Conservation (phyloP, 1,140 invertebrate species). For the Neodiprion pinetum region DNA sequence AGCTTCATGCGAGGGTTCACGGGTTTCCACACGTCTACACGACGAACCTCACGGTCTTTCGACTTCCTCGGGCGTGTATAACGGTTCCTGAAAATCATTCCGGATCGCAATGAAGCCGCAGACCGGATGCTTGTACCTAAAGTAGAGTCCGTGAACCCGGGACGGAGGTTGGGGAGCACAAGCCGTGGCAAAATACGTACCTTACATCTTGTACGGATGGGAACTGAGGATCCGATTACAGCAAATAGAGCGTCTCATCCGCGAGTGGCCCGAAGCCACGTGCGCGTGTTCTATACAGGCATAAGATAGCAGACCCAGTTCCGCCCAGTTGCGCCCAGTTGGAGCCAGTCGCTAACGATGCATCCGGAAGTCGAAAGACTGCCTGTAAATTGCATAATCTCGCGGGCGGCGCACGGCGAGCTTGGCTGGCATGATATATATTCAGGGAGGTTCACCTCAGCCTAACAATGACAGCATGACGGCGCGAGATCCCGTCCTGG, state of each 20-base stretch:
- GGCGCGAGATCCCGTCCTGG: slow-evolving; percentile 19
- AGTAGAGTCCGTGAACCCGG: too few species aligned
- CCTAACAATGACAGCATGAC: slow-evolving; percentile 43
- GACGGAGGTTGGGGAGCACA: too few species aligned
- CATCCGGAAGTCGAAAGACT: background rate
- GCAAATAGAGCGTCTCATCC: background rate
- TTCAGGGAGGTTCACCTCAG: slow-evolving; percentile 29
- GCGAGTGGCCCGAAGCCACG: background rate
- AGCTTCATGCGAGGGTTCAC: too few species aligned
- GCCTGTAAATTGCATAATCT: slow-evolving; percentile 7
- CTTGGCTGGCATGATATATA: background rate
- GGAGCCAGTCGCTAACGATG: slow-evolving; percentile 4
- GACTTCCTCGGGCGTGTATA: too few species aligned
- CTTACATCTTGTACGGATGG: too few species aligned
- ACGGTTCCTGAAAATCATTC: too few species aligned
- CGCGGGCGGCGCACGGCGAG: background rate
- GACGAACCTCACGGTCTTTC: too few species aligned
- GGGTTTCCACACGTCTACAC: too few species aligned
- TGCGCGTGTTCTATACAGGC: background rate
- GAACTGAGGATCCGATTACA: background rate
- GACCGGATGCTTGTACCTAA: too few species aligned
- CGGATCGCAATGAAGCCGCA: too few species aligned
- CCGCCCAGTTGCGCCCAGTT: slow-evolving; percentile 4
- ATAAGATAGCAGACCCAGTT: background rate
- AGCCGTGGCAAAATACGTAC: too few species aligned